These are phyloP conservation scores for Tetragonula clypearis DNA, from an alignment of 1,140 invertebrate genomes.

Conservation along the genomic window DNA sequence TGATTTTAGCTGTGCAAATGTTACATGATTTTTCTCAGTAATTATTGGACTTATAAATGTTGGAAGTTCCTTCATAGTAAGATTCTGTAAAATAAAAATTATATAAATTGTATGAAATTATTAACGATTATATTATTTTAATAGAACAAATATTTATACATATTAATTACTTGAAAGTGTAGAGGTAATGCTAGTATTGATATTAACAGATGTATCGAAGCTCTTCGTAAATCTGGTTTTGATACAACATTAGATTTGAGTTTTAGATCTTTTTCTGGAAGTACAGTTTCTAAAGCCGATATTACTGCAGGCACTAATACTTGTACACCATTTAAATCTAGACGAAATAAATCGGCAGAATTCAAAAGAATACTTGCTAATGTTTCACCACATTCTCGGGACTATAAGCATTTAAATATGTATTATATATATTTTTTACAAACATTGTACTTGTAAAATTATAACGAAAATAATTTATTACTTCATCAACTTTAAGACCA, in stretches of 20 bases:
- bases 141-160: slow-evolving; percentile 31
- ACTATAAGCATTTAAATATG: slow-evolving; percentile 66
- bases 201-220: slow-evolving; percentile 94
- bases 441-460: neutral
- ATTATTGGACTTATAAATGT: slow-evolving; percentile 80
- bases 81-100: slow-evolving; percentile 81
- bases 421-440: slow-evolving; percentile 5
- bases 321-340: slow-evolving; percentile 96
- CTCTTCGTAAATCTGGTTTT: slow-evolving; percentile 91
- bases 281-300: slow-evolving; percentile 92
- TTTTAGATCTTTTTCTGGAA: slow-evolving; percentile 90
- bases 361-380: slow-evolving; percentile 91
- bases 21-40: slow-evolving; percentile 81
- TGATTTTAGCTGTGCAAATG: slow-evolving; percentile 91
- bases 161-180: slow-evolving; percentile 89
- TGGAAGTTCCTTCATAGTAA: slow-evolving; percentile 89
- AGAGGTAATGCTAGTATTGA: slow-evolving; percentile 95
- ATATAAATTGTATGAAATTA: slow-evolving; percentile 6
- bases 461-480: slow-evolving; percentile 55
- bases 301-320: slow-evolving; percentile 95
- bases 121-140: neutral
- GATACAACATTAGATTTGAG: slow-evolving; percentile 85
- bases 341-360: slow-evolving; percentile 90
- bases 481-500: slow-evolving; percentile 88
- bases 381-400: slow-evolving; percentile 87